These are phyloP conservation scores for Chrysemys picta DNA, from an alignment of 2,113 vertebrate species.

Conservation along the genomic window DNA sequence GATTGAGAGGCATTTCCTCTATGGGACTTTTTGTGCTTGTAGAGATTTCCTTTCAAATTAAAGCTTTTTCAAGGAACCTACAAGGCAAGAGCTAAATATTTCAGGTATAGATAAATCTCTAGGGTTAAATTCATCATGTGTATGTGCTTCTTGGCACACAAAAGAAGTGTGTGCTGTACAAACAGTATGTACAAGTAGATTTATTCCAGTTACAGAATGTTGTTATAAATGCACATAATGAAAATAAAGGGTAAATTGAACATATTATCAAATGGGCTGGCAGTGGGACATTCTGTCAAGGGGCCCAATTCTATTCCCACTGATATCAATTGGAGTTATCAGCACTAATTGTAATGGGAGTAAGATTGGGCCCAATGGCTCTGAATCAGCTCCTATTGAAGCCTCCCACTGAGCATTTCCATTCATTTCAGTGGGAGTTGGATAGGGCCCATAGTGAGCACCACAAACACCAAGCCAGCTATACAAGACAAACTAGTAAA, in stretches of 20 bases:
- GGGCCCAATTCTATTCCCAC: not conserved
- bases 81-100: not conserved
- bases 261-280: not conserved
- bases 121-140: not conserved
- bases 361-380: not conserved
- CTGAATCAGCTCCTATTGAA: not conserved
- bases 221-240: not conserved
- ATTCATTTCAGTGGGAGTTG: not conserved
- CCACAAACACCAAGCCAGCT: not conserved
- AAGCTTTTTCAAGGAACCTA: not conserved
- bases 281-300: not conserved
- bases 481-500: not conserved
- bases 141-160: not conserved
- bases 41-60: slow-evolving; percentile 19
- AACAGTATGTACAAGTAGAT: not conserved
- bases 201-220: not conserved
- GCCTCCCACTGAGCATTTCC: not conserved
- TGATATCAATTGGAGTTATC: not conserved
- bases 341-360: not conserved
- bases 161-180: not conserved
- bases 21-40: not conserved
- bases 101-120: not conserved
- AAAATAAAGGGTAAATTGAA: not conserved
- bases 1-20: not conserved
- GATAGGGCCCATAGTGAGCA: not conserved